A percentile compares a stretch with the other conserved stretches of the same genome.
phyloP scores from a whole-genome alignment of 1,140 invertebrate species.

The Drosophila equinoxialis region DNA sequence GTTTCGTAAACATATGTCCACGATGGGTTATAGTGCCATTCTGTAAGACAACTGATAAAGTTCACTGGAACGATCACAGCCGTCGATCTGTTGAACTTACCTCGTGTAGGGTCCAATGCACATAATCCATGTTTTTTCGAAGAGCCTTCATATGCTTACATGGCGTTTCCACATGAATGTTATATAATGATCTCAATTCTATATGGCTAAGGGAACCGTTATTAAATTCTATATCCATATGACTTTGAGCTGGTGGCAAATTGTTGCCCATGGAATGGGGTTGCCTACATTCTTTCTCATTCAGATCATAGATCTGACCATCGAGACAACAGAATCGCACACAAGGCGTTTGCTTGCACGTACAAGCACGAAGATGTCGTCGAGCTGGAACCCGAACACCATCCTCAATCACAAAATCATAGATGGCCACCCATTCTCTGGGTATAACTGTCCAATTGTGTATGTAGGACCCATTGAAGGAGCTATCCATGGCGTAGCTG shows the following conservation, averaged over 20 bases:
- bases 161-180: slow-evolving; percentile 58
- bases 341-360: slow-evolving; percentile 67
- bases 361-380: slow-evolving; percentile 64
- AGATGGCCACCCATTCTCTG: slow-evolving; percentile 58
- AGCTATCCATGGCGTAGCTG: slow-evolving; percentile 41
- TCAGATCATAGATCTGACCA: slow-evolving; percentile 57
- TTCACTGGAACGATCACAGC: too few species aligned
- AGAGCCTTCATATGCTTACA: slow-evolving; percentile 67
- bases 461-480: slow-evolving; percentile 47
- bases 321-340: slow-evolving; percentile 70
- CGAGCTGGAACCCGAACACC: slow-evolving; percentile 55
- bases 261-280: neutral
- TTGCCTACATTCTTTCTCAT: slow-evolving; percentile 26
- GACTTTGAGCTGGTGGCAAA: slow-evolving; percentile 34
- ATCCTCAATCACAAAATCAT: slow-evolving; percentile 75
- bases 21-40: slow-evolving; percentile 66
- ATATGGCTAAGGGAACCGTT: slow-evolving; percentile 43
- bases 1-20: slow-evolving; percentile 61
- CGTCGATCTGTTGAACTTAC: slow-evolving; percentile 16
- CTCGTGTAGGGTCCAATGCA: slow-evolving; percentile 67
- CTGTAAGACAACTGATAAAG: slow-evolving; percentile 22
- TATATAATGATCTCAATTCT: slow-evolving; percentile 36
- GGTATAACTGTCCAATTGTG: slow-evolving; percentile 69
- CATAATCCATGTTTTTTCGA: slow-evolving; percentile 39
- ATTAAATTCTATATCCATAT: slow-evolving; percentile 40